Percentiles rank a stretch among this genome's conserved stretches.
Evolutionary conservation across 1,140 invertebrate genomes (phyloP).

Genomic region (Drosophila orena): DNA sequence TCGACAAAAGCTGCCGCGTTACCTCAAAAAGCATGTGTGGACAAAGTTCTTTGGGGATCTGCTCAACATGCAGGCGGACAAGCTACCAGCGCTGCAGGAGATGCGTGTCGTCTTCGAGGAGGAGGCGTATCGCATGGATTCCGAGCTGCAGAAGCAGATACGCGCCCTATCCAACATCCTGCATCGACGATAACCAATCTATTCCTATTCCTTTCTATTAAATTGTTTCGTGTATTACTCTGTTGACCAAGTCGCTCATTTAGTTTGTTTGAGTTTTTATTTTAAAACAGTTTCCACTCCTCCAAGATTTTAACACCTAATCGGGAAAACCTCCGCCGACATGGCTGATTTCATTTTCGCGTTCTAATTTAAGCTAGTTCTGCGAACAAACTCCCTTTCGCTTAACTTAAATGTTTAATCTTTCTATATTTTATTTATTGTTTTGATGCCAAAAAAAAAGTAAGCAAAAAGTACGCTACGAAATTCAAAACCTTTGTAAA

Average conservation of each 20-base stretch:
- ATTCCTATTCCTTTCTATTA: conserved; percentile 19
- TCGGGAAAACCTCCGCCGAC: not conserved
- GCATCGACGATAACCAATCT: conserved; percentile 77
- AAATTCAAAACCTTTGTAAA: conserved; percentile 41
- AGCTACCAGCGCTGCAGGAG: conserved; percentile 88
- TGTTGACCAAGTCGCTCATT: conserved; percentile 27
- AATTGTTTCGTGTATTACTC: not conserved
- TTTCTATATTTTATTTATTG: conserved; percentile 36
- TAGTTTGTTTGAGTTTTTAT: conserved; percentile 10
- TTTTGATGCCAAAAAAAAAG: conserved; percentile 55
- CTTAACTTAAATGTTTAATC: conserved; percentile 21
- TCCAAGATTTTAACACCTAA: not conserved
- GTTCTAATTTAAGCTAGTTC: conserved; percentile 11
- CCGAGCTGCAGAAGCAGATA: conserved; percentile 83
- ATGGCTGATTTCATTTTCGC: not conserved
- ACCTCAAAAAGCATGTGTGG: conserved; percentile 88
- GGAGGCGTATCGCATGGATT: conserved; percentile 86
- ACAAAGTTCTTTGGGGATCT: conserved; percentile 89
- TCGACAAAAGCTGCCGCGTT: conserved; percentile 86
- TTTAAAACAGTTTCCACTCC: not conserved
- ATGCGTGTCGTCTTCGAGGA: conserved; percentile 88
- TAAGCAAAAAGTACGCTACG: conserved; percentile 34
- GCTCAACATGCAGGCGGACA: conserved; percentile 89
- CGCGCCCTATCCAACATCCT: conserved; percentile 81
- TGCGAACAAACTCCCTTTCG: not conserved